These are phyloP conservation scores for Dorcus parallelipipedus DNA, from an alignment of 2,888 invertebrate species.

Conservation along the genomic window DNA sequence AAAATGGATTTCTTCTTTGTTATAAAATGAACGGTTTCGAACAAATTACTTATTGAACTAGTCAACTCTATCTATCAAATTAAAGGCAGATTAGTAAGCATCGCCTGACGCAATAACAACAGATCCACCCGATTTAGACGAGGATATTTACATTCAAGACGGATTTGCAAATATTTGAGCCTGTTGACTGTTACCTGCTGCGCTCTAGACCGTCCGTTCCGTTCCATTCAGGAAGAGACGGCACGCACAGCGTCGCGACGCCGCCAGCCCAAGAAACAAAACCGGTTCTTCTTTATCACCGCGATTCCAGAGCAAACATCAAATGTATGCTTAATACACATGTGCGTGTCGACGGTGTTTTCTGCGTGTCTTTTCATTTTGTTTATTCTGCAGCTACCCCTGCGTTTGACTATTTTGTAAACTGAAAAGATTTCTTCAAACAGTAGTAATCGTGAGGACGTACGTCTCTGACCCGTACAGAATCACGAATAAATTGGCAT, in stretches of 20 bases:
- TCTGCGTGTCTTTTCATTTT: slow-evolving; percentile 23
- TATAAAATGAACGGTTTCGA: no score
- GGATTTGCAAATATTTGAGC: slow-evolving; percentile 43
- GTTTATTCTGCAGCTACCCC: slow-evolving; percentile 12
- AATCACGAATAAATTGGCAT: slow-evolving; percentile 1
- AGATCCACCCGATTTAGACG: slow-evolving; percentile 37
- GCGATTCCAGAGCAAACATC: slow-evolving; percentile 27
- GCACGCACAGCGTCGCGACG: slow-evolving; percentile 1
- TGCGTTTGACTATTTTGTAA: no score
- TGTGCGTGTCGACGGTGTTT: slow-evolving; percentile 27
- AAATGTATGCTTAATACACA: slow-evolving; percentile 30
- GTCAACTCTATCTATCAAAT: slow-evolving; percentile 24
- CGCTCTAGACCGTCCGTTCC: slow-evolving; percentile 22
- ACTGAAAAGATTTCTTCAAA: no score
- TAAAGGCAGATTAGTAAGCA: slow-evolving; percentile 31
- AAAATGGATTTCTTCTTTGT: no score
- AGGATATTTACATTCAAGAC: slow-evolving; percentile 41
- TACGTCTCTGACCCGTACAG: background rate
- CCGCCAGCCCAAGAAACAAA: background rate
- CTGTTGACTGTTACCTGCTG: slow-evolving; percentile 41
- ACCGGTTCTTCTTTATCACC: slow-evolving; percentile 20
- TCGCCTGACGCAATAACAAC: slow-evolving; percentile 36
- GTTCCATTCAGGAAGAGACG: slow-evolving; percentile 7
- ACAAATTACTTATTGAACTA: no score
- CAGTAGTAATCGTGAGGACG: background rate